A percentile compares a stretch with the other conserved stretches of the same genome.
These are phyloP conservation scores for Xiphophorus maculatus DNA, from an alignment of 2,113 vertebrate species.

Conservation along the genomic window DNA sequence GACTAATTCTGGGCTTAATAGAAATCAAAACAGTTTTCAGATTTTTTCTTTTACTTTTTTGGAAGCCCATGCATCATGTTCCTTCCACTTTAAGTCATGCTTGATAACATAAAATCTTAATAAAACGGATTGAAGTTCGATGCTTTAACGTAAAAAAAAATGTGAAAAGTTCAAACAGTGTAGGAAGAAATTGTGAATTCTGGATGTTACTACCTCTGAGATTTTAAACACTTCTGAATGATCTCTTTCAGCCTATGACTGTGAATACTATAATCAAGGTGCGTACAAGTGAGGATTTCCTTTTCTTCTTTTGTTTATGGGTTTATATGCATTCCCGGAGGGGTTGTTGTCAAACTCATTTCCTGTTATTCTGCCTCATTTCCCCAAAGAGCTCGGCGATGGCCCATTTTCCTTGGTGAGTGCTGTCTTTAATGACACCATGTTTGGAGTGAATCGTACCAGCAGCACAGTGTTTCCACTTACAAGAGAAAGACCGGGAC, in stretches of 20 bases:
- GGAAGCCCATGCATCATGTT: neutral
- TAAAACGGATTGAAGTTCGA: neutral
- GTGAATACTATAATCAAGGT: constrained; percentile 99
- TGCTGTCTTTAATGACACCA: constrained; percentile 84
- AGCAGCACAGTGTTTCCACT: constrained; percentile 89
- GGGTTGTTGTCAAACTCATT: constrained; percentile 12
- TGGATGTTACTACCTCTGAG: neutral
- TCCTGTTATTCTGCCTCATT: constrained; percentile 7
- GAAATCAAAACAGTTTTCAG: neutral
- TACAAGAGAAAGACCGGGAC: constrained; percentile 75
- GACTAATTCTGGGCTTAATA: neutral
- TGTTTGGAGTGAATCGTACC: constrained; percentile 90
- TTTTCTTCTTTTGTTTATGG: neutral
- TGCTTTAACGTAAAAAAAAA: neutral
- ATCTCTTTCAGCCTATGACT: constrained; percentile 89
- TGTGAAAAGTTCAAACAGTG: neutral
- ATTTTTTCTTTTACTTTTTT: neutral
- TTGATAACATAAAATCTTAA: neutral
- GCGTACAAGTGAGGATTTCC: constrained; percentile 49
- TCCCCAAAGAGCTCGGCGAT: constrained; percentile 87
- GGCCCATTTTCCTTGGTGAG: constrained; percentile 91
- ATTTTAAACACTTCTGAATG: constrained; percentile 1
- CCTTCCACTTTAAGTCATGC: neutral
- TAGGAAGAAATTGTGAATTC: neutral
- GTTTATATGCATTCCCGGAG: neutral